phyloP scores from a whole-genome alignment of 1,140 invertebrate genomes.

The Himalopsyche phryganea region DNA sequence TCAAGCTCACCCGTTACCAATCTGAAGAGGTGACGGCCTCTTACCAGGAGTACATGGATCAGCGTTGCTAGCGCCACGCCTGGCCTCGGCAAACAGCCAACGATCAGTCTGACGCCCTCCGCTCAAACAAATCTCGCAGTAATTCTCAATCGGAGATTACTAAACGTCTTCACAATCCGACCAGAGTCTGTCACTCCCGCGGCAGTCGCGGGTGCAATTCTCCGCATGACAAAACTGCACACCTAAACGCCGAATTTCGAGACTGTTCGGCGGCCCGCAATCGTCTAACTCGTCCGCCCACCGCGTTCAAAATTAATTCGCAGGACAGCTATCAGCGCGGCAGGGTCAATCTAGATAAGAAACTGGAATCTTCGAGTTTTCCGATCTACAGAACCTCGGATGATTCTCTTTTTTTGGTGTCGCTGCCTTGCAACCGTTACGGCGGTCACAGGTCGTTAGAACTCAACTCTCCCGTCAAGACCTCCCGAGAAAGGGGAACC shows the following conservation, averaged over 20 bases:
- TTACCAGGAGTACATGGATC: conserved; percentile 47
- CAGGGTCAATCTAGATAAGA: background rate
- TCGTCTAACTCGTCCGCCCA: conserved; percentile 9
- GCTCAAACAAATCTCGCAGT: background rate
- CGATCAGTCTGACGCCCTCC: background rate
- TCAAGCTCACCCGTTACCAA: conserved; percentile 93
- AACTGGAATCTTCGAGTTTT: background rate
- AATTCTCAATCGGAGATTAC: background rate
- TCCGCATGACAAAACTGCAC: background rate
- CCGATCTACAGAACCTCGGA: background rate
- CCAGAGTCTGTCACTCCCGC: background rate
- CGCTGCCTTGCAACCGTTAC: background rate
- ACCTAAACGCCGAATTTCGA: background rate
- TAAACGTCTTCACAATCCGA: background rate
- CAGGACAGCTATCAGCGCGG: background rate
- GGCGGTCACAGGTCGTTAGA: no score
- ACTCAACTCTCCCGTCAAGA: no score
- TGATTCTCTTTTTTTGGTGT: background rate
- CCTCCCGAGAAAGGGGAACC: no score
- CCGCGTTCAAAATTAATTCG: background rate
- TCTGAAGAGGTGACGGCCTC: conserved; percentile 55
- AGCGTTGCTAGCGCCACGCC: conserved; percentile 49
- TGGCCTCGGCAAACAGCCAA: conserved; percentile 3
- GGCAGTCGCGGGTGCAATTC: background rate
- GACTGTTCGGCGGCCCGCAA: background rate